Evolutionary conservation across 2,797 vertebrate genomes (phyloP).

Genomic region (Philypnodon macrostomus): DNA sequence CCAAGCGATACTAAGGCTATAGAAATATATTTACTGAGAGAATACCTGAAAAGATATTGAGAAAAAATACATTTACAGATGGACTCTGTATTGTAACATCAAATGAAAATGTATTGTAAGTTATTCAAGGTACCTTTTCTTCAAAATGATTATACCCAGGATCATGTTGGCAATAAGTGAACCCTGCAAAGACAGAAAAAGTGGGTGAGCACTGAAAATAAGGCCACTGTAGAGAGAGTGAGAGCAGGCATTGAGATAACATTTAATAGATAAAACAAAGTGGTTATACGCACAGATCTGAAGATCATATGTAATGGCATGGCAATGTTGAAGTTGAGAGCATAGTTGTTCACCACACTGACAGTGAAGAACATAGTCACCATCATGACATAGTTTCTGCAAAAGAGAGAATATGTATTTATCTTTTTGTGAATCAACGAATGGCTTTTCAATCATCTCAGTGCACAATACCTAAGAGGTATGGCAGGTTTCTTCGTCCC

Average conservation of each 20-base stretch:
- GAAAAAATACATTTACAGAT: slow-evolving; percentile 6
- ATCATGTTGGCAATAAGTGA: slow-evolving; percentile 97
- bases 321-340: slow-evolving; percentile 93
- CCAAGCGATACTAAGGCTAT: slow-evolving; percentile 89
- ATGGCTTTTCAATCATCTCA: background rate
- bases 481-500: slow-evolving; percentile 88
- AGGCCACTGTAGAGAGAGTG: background rate
- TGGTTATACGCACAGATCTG: slow-evolving; percentile 86
- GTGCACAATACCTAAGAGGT: slow-evolving; percentile 81
- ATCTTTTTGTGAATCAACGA: background rate
- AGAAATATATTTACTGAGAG: slow-evolving; percentile 86
- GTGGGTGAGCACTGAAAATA: slow-evolving; percentile 12
- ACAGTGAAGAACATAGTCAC: slow-evolving; percentile 97
- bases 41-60: slow-evolving; percentile 79
- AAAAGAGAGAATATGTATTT: background rate
- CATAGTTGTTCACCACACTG: slow-evolving; percentile 97
- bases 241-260: background rate
- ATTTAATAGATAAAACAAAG: background rate
- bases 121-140: slow-evolving; percentile 85
- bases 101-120: background rate
- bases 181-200: slow-evolving; percentile 74
- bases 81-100: background rate
- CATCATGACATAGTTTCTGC: slow-evolving; percentile 90
- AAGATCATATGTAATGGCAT: slow-evolving; percentile 99
- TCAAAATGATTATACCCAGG: slow-evolving; percentile 91